Conservation (phyloP, 2,888 invertebrate species). For the Allolobophora icterica region DNA sequence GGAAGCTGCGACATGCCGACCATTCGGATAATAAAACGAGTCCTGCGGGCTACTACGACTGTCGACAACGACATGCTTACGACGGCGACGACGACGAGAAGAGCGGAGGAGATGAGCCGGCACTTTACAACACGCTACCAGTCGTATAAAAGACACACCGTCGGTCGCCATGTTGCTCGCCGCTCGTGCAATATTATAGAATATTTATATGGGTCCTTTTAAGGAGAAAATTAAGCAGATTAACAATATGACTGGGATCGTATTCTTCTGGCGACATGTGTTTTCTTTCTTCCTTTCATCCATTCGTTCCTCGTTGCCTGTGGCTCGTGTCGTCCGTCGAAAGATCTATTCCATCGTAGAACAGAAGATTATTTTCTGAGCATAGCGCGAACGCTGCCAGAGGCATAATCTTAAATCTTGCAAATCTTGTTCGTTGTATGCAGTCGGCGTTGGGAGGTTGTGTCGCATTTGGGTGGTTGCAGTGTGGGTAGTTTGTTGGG, state of each 20-base stretch:
- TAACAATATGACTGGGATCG: background rate
- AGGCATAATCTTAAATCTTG: background rate
- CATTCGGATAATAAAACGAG: slow-evolving; percentile 11
- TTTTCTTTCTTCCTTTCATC: background rate
- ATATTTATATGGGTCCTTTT: background rate
- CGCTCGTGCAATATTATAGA: background rate
- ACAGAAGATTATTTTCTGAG: background rate
- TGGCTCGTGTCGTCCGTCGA: background rate
- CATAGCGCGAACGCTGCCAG: background rate
- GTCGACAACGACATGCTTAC: slow-evolving; percentile 7
- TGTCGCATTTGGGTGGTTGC: background rate
- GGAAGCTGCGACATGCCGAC: background rate
- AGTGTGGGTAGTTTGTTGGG: no score
- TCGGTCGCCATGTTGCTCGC: background rate
- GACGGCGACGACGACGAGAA: background rate
- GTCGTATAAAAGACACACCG: background rate
- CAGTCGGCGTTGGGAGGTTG: background rate
- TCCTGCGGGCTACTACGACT: slow-evolving; percentile 8
- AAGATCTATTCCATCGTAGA: slow-evolving; percentile 14
- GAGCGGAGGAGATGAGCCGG: background rate
- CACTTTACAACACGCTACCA: slow-evolving; percentile 11
- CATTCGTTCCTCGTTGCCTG: background rate
- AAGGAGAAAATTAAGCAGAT: slow-evolving; percentile 4
- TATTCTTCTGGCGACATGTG: background rate
- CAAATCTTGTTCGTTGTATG: background rate